Percentiles rank a stretch among this genome's conserved stretches.
Conservation (phyloP, 2,797 vertebrate species). For the Epinephelus coioides region DNA sequence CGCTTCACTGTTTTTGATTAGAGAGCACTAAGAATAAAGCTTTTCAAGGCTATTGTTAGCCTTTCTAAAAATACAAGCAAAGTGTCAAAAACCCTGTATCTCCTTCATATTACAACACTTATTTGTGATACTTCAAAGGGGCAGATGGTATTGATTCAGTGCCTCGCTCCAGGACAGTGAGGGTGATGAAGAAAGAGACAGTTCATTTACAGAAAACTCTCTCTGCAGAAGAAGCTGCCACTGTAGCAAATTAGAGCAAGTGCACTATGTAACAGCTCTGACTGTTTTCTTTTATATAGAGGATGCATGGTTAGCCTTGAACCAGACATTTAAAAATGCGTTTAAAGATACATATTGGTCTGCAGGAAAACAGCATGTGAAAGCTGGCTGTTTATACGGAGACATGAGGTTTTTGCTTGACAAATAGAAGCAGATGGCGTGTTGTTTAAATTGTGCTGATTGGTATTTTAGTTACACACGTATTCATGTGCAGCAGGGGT, state of each 20-base stretch:
- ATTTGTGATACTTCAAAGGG: neutral
- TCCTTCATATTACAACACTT: neutral
- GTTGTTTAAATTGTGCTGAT: neutral
- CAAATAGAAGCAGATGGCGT: constrained; percentile 1
- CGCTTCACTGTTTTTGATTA: neutral
- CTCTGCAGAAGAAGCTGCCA: neutral
- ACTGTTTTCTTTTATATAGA: neutral
- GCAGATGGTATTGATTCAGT: neutral
- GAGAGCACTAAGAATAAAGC: neutral
- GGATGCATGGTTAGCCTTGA: neutral
- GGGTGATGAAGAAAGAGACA: neutral
- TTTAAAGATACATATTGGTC: neutral
- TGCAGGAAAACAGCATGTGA: too few species aligned
- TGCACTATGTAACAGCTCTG: constrained; percentile 2
- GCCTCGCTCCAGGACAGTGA: neutral
- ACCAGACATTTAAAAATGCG: neutral
- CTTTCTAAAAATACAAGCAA: constrained; percentile 24
- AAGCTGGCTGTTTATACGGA: neutral
- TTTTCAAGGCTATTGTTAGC: neutral
- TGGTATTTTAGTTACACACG: neutral
- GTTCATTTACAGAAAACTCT: neutral
- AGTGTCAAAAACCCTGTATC: neutral
- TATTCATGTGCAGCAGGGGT: neutral
- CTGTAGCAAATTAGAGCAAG: neutral
- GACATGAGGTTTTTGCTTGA: neutral